Conservation (phyloP, 2,113 vertebrate species). For the Austrofundulus limnaeus region DNA sequence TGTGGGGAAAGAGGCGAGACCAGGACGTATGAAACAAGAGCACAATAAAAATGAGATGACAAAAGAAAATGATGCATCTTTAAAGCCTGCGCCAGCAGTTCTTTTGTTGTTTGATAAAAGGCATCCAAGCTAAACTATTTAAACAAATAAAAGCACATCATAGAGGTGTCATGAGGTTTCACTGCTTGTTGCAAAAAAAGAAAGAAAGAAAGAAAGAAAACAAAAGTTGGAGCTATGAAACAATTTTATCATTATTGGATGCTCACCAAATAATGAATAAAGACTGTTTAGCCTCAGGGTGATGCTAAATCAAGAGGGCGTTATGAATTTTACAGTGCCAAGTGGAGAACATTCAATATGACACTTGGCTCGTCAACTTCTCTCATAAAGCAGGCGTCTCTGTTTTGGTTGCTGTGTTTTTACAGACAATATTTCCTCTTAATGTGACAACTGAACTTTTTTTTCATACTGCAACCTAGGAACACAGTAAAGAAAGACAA, state of each 20-base stretch:
- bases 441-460: neutral
- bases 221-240: neutral
- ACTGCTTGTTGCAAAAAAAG: neutral
- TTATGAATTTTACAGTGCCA: neutral
- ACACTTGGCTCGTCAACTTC: neutral
- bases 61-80: neutral
- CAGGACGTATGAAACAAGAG: neutral
- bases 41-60: neutral
- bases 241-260: neutral
- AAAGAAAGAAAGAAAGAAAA: too few relatives aligned
- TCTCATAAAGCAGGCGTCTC: neutral
- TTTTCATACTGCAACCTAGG: neutral
- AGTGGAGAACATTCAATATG: neutral
- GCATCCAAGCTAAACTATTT: neutral
- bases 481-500: neutral
- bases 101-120: neutral
- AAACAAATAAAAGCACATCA: neutral
- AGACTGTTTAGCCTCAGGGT: neutral
- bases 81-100: neutral
- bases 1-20: neutral
- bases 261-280: slow-evolving; percentile 3
- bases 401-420: neutral
- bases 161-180: neutral
- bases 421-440: neutral
- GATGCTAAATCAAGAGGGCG: slow-evolving; percentile 2